Percentiles rank a stretch among this genome's conserved stretches.
phyloP scores from a whole-genome alignment of 2,797 vertebrate species.

The Argentina silus region DNA sequence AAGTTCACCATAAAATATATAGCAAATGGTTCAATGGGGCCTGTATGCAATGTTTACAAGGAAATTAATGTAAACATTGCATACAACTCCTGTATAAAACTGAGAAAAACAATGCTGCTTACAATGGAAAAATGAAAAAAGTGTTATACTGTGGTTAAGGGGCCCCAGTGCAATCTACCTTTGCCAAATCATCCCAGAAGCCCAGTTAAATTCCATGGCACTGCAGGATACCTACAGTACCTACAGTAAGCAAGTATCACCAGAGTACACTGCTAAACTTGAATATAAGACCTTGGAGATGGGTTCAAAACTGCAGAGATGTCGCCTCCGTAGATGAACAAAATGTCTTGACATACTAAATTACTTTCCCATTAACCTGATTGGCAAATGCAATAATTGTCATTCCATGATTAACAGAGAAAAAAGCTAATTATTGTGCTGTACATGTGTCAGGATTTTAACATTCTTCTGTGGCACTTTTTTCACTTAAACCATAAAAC shows the following conservation, averaged over 20 bases:
- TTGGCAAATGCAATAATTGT: not conserved
- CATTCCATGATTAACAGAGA: too few species aligned
- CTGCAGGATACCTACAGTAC: not conserved
- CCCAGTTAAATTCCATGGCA: slow-evolving; percentile 4
- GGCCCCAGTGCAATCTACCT: not conserved
- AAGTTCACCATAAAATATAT: too few species aligned
- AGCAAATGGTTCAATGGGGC: too few species aligned
- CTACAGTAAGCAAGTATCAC: not conserved
- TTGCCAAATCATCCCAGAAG: not conserved
- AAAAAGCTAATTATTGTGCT: too few species aligned
- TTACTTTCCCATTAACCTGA: not conserved
- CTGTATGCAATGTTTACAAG: too few species aligned
- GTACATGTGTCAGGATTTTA: too few species aligned
- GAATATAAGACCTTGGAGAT: not conserved
- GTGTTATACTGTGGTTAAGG: not conserved
- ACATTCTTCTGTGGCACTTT: too few species aligned
- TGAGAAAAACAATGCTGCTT: not conserved
- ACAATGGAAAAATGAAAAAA: not conserved
- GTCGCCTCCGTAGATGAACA: not conserved
- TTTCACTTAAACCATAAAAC: too few species aligned
- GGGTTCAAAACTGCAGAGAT: not conserved
- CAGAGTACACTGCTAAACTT: not conserved
- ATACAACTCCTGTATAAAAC: not conserved
- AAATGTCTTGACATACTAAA: not conserved
- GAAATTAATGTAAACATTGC: too few species aligned